Evolutionary conservation across 2,113 vertebrate species (phyloP), one percentile per base, ranked within the genome.

Genomic region (Ictidomys tridecemlineatus): DNA sequence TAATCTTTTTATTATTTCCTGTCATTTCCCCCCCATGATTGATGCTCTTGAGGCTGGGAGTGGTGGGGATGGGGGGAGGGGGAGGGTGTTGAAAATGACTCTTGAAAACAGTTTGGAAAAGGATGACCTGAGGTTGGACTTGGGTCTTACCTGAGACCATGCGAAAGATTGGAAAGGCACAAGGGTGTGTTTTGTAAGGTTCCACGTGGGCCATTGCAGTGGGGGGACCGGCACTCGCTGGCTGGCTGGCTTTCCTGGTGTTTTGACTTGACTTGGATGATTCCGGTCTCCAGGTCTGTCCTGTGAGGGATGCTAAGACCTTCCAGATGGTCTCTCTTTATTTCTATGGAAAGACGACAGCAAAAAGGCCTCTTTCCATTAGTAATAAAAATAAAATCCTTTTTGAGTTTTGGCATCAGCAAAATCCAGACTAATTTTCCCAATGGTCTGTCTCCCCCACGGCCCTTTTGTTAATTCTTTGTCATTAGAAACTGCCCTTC

Each of bases 1-100:
- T 96, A 91, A 98, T 95, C 93, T 95, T 97, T 97, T 96, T 88
- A 97, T 94, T 89, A 89, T 97, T 96, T 98, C 97, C 97, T 94
- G 87, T 94, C 94, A 88, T 70, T 93, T 89, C 76, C 56, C 28
- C 28, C 37, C n/a, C 20, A 17, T 87, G 87, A 93, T 89, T 48
- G 96, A 92, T 91, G 77, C 87, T 85, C 42, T 67, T 26, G 87
- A 85, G 58, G 79, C 72, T 8, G 34, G 24, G 18, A 30, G 12
- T 0, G 4, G 6, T 8, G 20, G 56, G 56, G 18, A 6, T 18
- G 17, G 51, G 13, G 51, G 13, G 51, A 14, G 1, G 20, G 42
- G 80, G 13, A 17, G 3, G 22, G 58, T 82, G 67, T 93, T 77
- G 93, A 82, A 95, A 89, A 92, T 85, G 87, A 73, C 72, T 82